phyloP scores from a whole-genome alignment of 2,113 vertebrate species.

The Ptyas mucosa region DNA sequence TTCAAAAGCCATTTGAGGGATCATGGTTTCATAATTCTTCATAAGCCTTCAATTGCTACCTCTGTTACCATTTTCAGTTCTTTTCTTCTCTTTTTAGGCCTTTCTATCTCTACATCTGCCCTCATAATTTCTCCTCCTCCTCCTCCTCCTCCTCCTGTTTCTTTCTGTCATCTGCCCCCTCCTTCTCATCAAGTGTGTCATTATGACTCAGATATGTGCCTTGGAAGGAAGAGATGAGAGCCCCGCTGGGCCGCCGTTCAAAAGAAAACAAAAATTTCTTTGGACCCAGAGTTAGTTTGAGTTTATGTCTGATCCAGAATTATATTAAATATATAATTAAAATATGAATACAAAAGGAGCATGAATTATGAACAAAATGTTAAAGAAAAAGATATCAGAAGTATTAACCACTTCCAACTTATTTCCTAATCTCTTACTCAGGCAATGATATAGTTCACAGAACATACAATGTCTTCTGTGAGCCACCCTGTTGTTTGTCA shows the following conservation, averaged over 20 bases:
- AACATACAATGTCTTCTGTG: neutral
- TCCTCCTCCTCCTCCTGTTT: neutral
- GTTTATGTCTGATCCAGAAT: neutral
- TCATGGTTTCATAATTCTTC: neutral
- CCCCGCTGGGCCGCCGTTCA: neutral
- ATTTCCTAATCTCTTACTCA: neutral
- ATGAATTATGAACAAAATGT: neutral
- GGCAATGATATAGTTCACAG: neutral
- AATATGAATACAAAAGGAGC: neutral
- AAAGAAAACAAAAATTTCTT: neutral
- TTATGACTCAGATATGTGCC: neutral
- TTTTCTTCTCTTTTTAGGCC: neutral
- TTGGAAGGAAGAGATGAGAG: neutral
- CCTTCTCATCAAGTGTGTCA: neutral
- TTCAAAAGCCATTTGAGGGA: neutral
- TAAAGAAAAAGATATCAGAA: neutral
- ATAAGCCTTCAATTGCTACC: neutral
- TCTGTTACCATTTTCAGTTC: neutral
- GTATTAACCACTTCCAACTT: neutral
- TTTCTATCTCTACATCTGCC: neutral
- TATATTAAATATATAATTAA: neutral
- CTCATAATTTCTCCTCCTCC: neutral
- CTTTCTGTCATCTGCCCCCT: neutral
- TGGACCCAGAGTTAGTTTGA: rapidly evolving
- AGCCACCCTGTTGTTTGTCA: neutral